Evolutionary conservation across 2,888 invertebrate species (phyloP).

Genomic region (Watsonalla binaria): DNA sequence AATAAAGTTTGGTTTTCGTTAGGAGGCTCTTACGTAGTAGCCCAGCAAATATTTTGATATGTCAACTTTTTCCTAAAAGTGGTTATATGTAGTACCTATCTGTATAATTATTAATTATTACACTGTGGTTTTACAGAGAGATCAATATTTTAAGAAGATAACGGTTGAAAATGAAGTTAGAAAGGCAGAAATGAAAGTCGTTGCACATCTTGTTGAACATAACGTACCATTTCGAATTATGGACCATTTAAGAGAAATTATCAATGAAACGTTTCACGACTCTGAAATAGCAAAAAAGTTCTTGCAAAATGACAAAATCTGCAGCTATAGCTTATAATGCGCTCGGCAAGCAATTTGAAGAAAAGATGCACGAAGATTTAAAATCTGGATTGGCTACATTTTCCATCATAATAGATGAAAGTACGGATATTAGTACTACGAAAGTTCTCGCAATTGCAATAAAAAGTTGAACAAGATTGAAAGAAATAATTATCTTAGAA

Average conservation of each 20-base stretch:
- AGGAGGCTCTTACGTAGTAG: no score
- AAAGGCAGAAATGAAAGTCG: constrained; percentile 1
- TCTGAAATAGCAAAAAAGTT: constrained; percentile 3
- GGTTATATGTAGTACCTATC: no score
- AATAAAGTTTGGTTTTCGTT: no score
- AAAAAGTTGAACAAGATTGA: no score
- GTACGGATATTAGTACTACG: constrained; percentile 7
- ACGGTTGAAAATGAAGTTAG: no score
- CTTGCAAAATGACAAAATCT: constrained; percentile 9
- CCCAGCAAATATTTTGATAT: no score
- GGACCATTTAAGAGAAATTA: constrained; percentile 8
- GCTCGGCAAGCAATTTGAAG: constrained; percentile 8
- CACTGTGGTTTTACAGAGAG: no score
- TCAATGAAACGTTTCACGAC: constrained; percentile 5
- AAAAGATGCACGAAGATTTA: constrained; percentile 10
- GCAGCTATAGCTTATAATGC: constrained; percentile 13
- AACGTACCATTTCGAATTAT: constrained; percentile 6
- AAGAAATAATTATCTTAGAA: no score
- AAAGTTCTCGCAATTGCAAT: constrained; percentile 6
- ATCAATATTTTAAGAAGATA: no score
- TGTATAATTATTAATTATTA: no score
- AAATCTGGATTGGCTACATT: constrained; percentile 8
- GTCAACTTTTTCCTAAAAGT: no score
- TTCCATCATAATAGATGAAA: constrained; percentile 10
- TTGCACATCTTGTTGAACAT: constrained; percentile 6